These are phyloP conservation scores for Archivesica marissinica DNA, from an alignment of 1,140 invertebrate genomes.

Conservation along the genomic window DNA sequence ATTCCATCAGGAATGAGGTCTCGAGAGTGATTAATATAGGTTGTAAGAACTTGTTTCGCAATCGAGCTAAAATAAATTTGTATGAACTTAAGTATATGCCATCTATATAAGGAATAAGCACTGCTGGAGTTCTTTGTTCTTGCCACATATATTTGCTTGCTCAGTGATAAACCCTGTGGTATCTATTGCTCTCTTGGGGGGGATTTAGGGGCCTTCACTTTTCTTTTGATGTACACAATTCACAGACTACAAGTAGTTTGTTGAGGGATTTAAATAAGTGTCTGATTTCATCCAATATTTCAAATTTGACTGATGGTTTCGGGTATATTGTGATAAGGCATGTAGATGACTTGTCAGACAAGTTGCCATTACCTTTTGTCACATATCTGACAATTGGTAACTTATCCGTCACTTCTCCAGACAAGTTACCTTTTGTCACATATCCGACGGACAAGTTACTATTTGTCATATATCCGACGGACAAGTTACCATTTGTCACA, in stretches of 20 bases:
- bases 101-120: neutral
- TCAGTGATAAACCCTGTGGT: neutral
- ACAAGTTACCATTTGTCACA: neutral
- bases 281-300: slow-evolving; percentile 17
- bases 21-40: neutral
- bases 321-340: slow-evolving; percentile 11
- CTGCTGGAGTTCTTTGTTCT: neutral
- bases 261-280: slow-evolving; percentile 19
- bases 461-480: neutral
- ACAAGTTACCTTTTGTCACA: neutral
- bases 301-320: slow-evolving; percentile 36
- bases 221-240: slow-evolving; percentile 32
- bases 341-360: neutral
- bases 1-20: neutral
- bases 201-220: neutral
- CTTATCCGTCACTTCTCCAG: neutral
- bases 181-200: slow-evolving; percentile 5
- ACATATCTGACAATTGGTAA: neutral
- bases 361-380: neutral
- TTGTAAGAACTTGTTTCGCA: neutral
- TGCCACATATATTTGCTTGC: slow-evolving; percentile 16
- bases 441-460: neutral
- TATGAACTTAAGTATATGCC: slow-evolving; percentile 12
- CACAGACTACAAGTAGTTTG: slow-evolving; percentile 29
- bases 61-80: neutral